Percentiles rank a stretch among this genome's conserved stretches.
Evolutionary conservation across 2,797 vertebrate species (phyloP).

Genomic region (Arctocebus calabarensis): DNA sequence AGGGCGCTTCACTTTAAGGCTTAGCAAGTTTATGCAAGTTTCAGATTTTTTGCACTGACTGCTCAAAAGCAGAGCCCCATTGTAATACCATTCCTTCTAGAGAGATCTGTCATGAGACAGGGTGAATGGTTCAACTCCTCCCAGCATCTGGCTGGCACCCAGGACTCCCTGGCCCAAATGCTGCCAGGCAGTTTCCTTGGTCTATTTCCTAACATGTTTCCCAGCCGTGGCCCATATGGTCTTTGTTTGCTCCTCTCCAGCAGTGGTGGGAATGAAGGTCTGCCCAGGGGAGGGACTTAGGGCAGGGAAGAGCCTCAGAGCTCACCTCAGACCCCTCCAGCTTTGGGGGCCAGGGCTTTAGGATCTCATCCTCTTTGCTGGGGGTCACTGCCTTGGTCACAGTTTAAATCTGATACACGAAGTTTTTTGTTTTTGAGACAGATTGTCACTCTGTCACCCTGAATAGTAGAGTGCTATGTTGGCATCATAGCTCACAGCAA

Average conservation of each 20-base stretch:
- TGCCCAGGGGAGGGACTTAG: not conserved
- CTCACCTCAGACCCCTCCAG: not conserved
- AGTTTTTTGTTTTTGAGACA: not conserved
- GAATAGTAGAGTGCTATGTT: no score
- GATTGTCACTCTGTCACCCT: no score
- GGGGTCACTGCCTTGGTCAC: not conserved
- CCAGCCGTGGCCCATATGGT: not conserved
- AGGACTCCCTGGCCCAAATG: not conserved
- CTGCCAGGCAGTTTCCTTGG: not conserved
- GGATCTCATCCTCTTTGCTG: not conserved
- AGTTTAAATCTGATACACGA: not conserved
- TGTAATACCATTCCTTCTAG: not conserved
- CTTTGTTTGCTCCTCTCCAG: not conserved
- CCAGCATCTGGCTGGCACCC: not conserved
- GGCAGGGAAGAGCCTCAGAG: not conserved
- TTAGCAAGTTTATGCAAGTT: not conserved
- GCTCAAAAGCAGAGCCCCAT: not conserved
- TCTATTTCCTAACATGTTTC: slow-evolving; percentile 12
- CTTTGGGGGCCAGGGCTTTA: not conserved
- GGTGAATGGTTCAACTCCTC: not conserved
- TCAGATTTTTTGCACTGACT: not conserved
- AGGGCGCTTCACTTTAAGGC: not conserved
- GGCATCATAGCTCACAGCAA: no score
- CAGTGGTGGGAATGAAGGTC: not conserved
- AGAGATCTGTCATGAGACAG: not conserved